A percentile compares a stretch with the other conserved stretches of the same genome.
phyloP scores from a whole-genome alignment of 1,140 invertebrate species.

The Lanistes nyassanus region DNA sequence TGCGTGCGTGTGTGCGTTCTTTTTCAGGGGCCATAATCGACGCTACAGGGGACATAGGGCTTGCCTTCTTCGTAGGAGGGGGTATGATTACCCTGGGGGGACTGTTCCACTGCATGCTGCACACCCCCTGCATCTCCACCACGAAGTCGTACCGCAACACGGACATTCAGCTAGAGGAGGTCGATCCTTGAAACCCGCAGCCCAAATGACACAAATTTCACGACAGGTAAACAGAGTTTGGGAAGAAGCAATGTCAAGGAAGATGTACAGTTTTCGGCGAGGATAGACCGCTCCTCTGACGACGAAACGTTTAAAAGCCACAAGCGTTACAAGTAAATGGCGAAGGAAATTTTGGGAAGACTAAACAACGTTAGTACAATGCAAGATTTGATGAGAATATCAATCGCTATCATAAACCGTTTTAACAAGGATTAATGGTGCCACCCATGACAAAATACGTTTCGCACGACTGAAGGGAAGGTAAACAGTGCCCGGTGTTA shows the following conservation, averaged over 20 bases:
- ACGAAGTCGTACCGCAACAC: neutral
- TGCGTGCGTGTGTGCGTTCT: neutral
- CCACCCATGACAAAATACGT: neutral
- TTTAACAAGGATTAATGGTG: neutral
- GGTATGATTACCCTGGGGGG: slow-evolving; percentile 75
- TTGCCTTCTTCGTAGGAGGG: slow-evolving; percentile 93
- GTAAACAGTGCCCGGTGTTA: too few relatives aligned
- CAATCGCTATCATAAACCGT: neutral
- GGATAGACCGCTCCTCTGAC: too few relatives aligned
- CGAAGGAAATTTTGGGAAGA: neutral
- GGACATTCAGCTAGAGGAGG: neutral
- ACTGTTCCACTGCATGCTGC: slow-evolving; percentile 50
- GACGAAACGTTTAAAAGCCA: neutral
- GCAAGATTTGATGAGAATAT: neutral
- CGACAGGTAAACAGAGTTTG: neutral
- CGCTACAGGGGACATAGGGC: slow-evolving; percentile 82
- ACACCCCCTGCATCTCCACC: slow-evolving; percentile 45
- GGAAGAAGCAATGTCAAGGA: neutral
- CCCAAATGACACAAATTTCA: too few relatives aligned
- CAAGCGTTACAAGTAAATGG: neutral
- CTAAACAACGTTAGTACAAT: neutral
- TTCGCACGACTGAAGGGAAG: too few relatives aligned
- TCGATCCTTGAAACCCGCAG: neutral
- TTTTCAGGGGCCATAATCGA: slow-evolving; percentile 86
- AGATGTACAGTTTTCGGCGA: neutral